phyloP scores from a whole-genome alignment of 2,797 vertebrate genomes.

The Poecilia picta region DNA sequence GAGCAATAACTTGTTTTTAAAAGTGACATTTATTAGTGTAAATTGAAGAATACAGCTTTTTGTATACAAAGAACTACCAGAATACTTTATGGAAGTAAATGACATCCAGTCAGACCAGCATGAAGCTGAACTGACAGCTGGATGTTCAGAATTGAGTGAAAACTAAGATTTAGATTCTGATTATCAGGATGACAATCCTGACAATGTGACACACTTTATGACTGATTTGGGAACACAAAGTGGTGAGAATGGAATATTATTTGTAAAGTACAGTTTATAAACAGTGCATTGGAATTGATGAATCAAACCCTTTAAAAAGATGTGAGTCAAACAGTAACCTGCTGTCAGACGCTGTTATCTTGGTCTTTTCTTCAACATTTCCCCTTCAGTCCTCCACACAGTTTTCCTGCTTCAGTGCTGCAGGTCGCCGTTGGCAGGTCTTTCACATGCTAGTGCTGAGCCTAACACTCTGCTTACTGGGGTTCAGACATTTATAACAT shows the following conservation, averaged over 20 bases:
- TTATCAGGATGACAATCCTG: neutral
- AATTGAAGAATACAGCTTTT: too few relatives aligned
- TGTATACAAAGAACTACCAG: too few relatives aligned
- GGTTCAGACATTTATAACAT: neutral
- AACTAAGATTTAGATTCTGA: neutral
- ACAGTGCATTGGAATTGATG: neutral
- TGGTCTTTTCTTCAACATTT: conserved; percentile 58
- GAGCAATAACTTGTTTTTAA: too few relatives aligned
- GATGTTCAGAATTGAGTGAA: too few relatives aligned
- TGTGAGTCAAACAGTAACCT: conserved; percentile 47
- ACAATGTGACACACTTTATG: neutral
- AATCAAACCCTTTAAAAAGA: conserved; percentile 38
- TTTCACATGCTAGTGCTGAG: neutral
- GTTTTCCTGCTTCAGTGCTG: conserved; percentile 1
- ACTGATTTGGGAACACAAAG: neutral
- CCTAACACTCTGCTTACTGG: neutral
- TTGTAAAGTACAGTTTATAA: neutral
- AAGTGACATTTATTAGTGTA: too few relatives aligned
- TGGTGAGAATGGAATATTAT: neutral
- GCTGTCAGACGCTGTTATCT: conserved; percentile 65
- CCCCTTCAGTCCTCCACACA: conserved; percentile 52
- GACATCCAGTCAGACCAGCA: too few relatives aligned
- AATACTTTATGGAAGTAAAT: too few relatives aligned
- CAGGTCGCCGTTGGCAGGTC: neutral
- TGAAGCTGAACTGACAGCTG: too few relatives aligned